Base-by-base conservation (phyloP, 2,113 vertebrate genomes). In the Zapornia atra region DNA sequence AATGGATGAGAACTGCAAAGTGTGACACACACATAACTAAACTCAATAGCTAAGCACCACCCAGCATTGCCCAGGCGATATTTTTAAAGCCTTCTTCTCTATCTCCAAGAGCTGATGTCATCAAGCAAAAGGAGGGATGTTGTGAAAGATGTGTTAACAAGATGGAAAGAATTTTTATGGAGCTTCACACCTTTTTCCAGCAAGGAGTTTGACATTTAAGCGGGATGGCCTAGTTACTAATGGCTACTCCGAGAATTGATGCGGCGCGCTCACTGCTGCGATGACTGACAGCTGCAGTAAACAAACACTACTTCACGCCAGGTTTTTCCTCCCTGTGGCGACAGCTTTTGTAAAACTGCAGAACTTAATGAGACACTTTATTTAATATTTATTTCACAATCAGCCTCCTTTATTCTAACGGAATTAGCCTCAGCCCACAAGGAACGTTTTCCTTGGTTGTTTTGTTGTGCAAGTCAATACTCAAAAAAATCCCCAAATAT, bases 371-470 rank as follows among this genome's bases (percentile, higher is more conserved):
- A 93, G 72, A 83, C 33, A 51, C 61, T 89, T 81, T 70, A 76
- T 85, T 92, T 92, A 86, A 86, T 95, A 95, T 81, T 92, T 96
- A 93, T 90, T 96, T 83, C 82, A 75, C 82, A 88, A 82, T 88
- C 72, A 65, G 44, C 38, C 44, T 93, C 69, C 29, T 86, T 93
- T 92, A 93, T 88, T 70, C 51, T 68, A 75, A 75, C 29, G 44
- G 71, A 83, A 94, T 75, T 83, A 75, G 61, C 60, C 66, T 84
- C 57, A 78, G 92, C 54, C n/a, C 53, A 80, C 70, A 89, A 78
- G 25, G 16, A 75, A 56, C 34, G 36, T 56, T 93, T 88, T 73
- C 33, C 57, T 79, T 34, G 26, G 29, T 75, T 88, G 81, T 78
- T 81, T 78, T 5, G 4, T 12, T 76, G 53, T 53, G n/a, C 33